Evolutionary conservation across 2,113 vertebrate genomes (phyloP).

Genomic region (cat (Felis catus)): F.catus_Fca126_mat1.0 CM031420.1:107930001-107930500

Average conservation of each 20-base stretch:
- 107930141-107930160: background rate
- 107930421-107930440: background rate
- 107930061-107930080: conserved; percentile 9
- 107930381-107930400: conserved; percentile 69
- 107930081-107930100: background rate
- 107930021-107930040: background rate
- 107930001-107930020: background rate
- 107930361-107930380: conserved; percentile 48
- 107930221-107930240: background rate
- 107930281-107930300: background rate
- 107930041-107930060: background rate
- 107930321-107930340: background rate
- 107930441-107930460: background rate
- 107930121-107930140: background rate
- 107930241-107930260: conserved; percentile 39
- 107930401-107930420: conserved; percentile 55
- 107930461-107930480: background rate
- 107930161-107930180: background rate
- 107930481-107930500: background rate
- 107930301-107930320: background rate
- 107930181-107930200: background rate
- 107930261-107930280: conserved; percentile 51
- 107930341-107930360: background rate
- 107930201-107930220: background rate
- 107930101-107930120: background rate